These are phyloP conservation scores for Capricornis sumatraensis DNA, from an alignment of 2,113 vertebrate genomes.

Conservation along the genomic window DNA sequence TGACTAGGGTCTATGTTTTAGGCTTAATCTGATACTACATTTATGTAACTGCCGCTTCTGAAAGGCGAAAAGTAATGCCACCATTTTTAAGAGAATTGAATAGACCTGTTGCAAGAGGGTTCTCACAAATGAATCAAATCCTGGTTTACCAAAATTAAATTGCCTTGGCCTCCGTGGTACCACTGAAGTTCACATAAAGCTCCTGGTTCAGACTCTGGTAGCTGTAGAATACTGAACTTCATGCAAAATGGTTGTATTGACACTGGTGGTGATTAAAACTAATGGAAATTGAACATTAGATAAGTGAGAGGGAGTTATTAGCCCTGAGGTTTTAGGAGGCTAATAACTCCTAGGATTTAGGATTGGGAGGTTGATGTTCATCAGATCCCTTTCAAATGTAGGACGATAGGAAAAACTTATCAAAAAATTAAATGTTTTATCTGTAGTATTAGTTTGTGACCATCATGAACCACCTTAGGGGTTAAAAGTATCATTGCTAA, in stretches of 20 bases:
- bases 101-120: neutral
- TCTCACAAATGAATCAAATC: neutral
- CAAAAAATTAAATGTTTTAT: neutral
- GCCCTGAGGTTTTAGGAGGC: neutral
- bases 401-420: neutral
- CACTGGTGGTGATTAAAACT: neutral
- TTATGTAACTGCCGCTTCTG: neutral
- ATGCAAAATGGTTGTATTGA: neutral
- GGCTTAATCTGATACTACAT: neutral
- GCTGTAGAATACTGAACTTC: neutral
- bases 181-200: neutral
- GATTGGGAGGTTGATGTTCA: neutral
- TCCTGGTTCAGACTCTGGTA: neutral
- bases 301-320: neutral
- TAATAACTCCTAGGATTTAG: neutral
- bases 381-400: neutral
- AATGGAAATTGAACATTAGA: neutral
- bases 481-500: neutral
- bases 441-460: neutral
- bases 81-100: neutral
- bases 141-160: neutral
- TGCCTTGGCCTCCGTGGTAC: neutral
- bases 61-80: neutral
- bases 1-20: neutral
- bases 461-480: neutral